phyloP scores from a whole-genome alignment of 2,113 vertebrate genomes.

The Neogobius melanostomus region DNA sequence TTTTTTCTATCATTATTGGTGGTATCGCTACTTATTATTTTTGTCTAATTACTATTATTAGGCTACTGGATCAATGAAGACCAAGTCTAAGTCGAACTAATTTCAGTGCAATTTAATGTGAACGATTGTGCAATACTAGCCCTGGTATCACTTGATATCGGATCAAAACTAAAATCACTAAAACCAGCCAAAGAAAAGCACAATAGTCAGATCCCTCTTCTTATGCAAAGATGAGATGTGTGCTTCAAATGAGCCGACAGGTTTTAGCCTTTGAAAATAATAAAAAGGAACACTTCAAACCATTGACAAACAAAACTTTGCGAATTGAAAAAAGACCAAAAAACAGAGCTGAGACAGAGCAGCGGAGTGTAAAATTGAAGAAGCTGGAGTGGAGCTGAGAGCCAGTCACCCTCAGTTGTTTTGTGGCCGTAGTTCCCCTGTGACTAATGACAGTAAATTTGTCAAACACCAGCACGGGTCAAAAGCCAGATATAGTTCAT shows the following conservation, averaged over 20 bases:
- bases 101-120: too few relatives aligned
- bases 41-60: too few relatives aligned
- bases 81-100: too few relatives aligned
- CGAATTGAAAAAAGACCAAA: neutral
- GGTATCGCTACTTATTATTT: too few relatives aligned
- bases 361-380: neutral
- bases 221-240: neutral
- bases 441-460: constrained; percentile 26
- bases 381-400: neutral
- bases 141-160: too few relatives aligned
- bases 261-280: neutral
- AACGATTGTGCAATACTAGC: too few relatives aligned
- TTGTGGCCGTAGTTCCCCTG: constrained; percentile 11
- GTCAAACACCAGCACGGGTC: neutral
- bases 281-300: neutral
- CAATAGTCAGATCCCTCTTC: neutral
- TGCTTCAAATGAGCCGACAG: neutral
- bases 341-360: neutral
- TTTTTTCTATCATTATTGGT: too few relatives aligned
- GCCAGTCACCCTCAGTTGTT: neutral
- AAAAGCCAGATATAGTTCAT: constrained; percentile 2
- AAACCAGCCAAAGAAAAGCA: constrained; percentile 15
- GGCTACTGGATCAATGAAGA: too few relatives aligned
- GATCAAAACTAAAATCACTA: constrained; percentile 11
- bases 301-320: neutral